Evolutionary conservation across 2,113 vertebrate species (phyloP).

Genomic region (Myotis davidii): DNA sequence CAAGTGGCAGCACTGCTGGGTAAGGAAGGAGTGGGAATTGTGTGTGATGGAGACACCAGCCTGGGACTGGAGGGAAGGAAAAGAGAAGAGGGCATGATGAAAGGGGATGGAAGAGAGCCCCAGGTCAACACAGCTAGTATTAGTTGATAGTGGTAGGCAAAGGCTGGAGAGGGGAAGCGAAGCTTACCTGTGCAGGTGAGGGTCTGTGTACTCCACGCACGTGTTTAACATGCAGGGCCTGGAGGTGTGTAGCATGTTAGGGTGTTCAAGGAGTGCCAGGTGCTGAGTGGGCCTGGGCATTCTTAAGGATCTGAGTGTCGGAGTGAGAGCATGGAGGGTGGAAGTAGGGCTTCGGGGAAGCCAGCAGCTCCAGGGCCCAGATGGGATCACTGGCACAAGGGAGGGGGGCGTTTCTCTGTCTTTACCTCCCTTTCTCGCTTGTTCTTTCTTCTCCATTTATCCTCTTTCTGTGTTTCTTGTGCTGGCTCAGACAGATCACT

Average conservation of each 20-base stretch:
- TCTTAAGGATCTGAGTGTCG: background rate
- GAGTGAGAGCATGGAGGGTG: background rate
- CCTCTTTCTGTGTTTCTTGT: background rate
- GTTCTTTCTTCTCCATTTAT: background rate
- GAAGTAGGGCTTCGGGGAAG: background rate
- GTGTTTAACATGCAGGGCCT: too few relatives aligned
- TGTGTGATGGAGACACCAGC: background rate
- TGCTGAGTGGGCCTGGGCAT: background rate
- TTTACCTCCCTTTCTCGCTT: background rate
- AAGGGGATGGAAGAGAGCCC: background rate
- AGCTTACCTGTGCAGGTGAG: background rate
- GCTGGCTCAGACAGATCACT: background rate
- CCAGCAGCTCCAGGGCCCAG: background rate
- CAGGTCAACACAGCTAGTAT: background rate
- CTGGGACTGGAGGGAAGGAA: background rate
- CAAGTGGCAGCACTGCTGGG: background rate
- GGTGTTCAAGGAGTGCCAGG: background rate
- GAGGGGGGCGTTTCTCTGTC: background rate
- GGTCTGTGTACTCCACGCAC: background rate
- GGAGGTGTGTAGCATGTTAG: too few relatives aligned
- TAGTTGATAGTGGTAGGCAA: background rate
- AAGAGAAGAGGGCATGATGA: background rate
- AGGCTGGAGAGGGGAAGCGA: background rate
- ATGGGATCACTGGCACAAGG: background rate
- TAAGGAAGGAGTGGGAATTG: too few relatives aligned